These are phyloP conservation scores for Paelopatides confundens DNA, from an alignment of 53 echinoderm and acorn worm species.

Conservation along the genomic window DNA sequence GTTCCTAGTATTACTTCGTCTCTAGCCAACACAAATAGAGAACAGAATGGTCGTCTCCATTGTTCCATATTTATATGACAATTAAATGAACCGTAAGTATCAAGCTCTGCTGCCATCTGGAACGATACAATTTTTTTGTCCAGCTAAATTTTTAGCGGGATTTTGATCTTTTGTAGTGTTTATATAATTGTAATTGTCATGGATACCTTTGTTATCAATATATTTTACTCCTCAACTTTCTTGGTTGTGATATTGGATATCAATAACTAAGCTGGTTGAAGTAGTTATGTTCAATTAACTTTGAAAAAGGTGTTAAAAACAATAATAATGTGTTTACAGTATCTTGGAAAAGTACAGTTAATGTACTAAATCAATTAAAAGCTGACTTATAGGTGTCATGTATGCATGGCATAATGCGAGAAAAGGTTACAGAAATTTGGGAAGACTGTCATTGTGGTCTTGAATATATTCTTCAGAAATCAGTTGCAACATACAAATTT, in stretches of 20 bases:
- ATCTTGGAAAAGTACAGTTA: not conserved
- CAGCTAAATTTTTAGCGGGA: not conserved
- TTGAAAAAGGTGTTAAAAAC: not conserved
- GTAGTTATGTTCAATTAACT: not conserved
- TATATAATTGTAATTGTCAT: constrained; percentile 13
- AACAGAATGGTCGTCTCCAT: not conserved
- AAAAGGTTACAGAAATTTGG: too few relatives aligned
- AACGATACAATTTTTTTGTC: constrained; percentile 15
- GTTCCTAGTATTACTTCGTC: not conserved
- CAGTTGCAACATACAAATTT: too few relatives aligned
- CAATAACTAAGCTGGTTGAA: not conserved
- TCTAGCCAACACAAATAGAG: constrained; percentile 15
- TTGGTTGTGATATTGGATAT: not conserved
- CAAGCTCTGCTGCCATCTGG: constrained; percentile 1
- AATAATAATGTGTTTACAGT: not conserved
- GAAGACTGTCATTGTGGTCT: too few relatives aligned
- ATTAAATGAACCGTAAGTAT: constrained; percentile 17
- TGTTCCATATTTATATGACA: constrained; percentile 20
- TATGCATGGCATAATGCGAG: too few relatives aligned
- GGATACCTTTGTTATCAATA: not conserved
- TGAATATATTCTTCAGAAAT: too few relatives aligned
- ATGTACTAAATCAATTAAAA: too few relatives aligned
- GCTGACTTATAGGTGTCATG: too few relatives aligned
- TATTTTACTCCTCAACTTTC: not conserved
- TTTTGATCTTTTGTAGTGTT: not conserved